phyloP scores from a whole-genome alignment of 2,888 invertebrate species.

The Tyria jacobaeae region DNA sequence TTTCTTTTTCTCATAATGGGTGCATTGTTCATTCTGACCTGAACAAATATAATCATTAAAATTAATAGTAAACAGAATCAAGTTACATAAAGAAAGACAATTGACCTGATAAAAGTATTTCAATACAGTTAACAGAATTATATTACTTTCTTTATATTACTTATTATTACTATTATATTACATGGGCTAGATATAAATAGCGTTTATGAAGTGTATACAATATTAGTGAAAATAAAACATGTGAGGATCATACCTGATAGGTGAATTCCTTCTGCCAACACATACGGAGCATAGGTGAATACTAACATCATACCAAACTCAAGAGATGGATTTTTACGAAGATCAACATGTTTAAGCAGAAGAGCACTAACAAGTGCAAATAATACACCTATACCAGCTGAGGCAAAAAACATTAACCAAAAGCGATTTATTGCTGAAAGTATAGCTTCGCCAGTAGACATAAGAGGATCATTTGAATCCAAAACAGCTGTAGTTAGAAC shows the following conservation, averaged over 20 bases:
- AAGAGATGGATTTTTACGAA: conserved; percentile 98
- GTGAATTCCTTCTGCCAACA: conserved; percentile 98
- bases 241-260: conserved; percentile 97
- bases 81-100: too few relatives aligned
- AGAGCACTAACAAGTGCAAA: conserved; percentile 98
- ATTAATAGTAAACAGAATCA: too few relatives aligned
- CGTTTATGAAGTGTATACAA: too few relatives aligned
- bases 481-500: conserved; percentile 97
- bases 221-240: too few relatives aligned
- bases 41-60: too few relatives aligned
- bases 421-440: conserved; percentile 95
- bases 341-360: conserved; percentile 97
- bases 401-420: conserved; percentile 99
- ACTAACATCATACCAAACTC: conserved; percentile 99
- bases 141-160: too few relatives aligned
- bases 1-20: neutral
- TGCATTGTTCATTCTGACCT: too few relatives aligned
- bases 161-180: too few relatives aligned
- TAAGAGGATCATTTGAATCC: conserved; percentile 87
- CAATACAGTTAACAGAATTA: too few relatives aligned
- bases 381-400: conserved; percentile 97
- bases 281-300: conserved; percentile 99
- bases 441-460: conserved; percentile 93
- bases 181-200: too few relatives aligned
- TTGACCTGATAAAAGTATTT: too few relatives aligned